phyloP scores from a whole-genome alignment of 2,888 invertebrate species.

The Leptura quadrifasciata region DNA sequence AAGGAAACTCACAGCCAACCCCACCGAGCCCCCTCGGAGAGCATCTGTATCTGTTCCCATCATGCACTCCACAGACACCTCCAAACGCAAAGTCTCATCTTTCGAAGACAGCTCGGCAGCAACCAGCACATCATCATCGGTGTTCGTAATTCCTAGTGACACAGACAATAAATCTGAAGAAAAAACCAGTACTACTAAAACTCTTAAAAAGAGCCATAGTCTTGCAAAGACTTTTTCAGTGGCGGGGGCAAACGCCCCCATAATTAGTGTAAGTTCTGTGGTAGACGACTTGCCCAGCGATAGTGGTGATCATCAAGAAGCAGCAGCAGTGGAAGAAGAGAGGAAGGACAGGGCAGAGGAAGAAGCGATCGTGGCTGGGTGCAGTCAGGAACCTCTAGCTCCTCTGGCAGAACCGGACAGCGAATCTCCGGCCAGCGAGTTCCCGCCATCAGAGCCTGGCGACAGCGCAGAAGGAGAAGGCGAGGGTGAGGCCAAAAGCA shows the following conservation, averaged over 20 bases:
- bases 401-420: conserved; percentile 83
- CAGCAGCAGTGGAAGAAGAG: conserved; percentile 39
- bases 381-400: conserved; percentile 74
- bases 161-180: conserved; percentile 68
- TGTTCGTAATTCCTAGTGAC: conserved; percentile 66
- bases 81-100: conserved; percentile 72
- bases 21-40: conserved; percentile 69
- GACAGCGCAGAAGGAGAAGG: conserved; percentile 46
- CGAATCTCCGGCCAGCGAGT: conserved; percentile 80
- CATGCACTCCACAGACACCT: conserved; percentile 71
- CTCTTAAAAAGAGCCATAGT: conserved; percentile 70
- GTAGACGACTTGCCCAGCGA: conserved; percentile 76
- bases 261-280: conserved; percentile 85
- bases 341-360: conserved; percentile 23
- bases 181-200: conserved; percentile 62
- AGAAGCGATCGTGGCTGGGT: conserved; percentile 67
- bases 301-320: conserved; percentile 48
- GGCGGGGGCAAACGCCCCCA: conserved; percentile 74
- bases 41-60: conserved; percentile 73
- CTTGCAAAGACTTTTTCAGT: conserved; percentile 73
- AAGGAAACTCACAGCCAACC: conserved; percentile 70
- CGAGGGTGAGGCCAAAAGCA: conserved; percentile 78
- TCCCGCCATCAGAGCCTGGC: conserved; percentile 72
- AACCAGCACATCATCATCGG: conserved; percentile 61
- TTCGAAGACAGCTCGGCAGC: conserved; percentile 73